A percentile compares a stretch with the other conserved stretches of the same genome.
phyloP scores from a whole-genome alignment of 2,113 vertebrate species.

The Rhizomys pruinosus region DNA sequence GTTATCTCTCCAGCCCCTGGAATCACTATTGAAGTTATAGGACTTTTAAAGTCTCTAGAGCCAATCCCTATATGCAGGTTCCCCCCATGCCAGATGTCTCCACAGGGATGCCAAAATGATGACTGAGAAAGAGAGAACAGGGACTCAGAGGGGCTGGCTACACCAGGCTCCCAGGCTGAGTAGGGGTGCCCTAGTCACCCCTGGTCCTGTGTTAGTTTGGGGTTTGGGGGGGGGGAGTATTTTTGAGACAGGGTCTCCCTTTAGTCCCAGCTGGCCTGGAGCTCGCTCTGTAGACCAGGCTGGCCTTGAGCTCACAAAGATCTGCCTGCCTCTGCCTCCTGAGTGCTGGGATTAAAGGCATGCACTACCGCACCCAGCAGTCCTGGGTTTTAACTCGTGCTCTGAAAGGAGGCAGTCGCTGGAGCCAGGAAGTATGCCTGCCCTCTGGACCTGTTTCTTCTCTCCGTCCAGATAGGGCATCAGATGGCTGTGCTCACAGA shows the following conservation, averaged over 20 bases:
- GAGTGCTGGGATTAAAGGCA: too few species aligned
- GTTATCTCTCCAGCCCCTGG: too few species aligned
- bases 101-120: not conserved
- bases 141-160: not conserved
- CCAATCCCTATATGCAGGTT: not conserved
- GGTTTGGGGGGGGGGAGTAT: too few species aligned
- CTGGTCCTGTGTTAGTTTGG: too few species aligned
- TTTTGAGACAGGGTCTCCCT: too few species aligned
- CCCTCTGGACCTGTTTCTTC: not conserved
- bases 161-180: not conserved
- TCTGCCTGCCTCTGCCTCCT: too few species aligned
- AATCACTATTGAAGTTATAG: not conserved
- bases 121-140: not conserved
- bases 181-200: too few species aligned
- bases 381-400: not conserved
- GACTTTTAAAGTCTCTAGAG: not conserved
- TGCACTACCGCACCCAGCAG: too few species aligned
- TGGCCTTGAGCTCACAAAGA: too few species aligned
- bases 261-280: too few species aligned
- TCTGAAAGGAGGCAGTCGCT: not conserved
- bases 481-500: not conserved
- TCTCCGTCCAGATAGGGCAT: not conserved
- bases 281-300: too few species aligned
- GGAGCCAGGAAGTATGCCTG: not conserved
- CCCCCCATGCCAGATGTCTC: not conserved